Conservation (phyloP, 1,140 invertebrate species). For the Trissolcus basalis region DNA sequence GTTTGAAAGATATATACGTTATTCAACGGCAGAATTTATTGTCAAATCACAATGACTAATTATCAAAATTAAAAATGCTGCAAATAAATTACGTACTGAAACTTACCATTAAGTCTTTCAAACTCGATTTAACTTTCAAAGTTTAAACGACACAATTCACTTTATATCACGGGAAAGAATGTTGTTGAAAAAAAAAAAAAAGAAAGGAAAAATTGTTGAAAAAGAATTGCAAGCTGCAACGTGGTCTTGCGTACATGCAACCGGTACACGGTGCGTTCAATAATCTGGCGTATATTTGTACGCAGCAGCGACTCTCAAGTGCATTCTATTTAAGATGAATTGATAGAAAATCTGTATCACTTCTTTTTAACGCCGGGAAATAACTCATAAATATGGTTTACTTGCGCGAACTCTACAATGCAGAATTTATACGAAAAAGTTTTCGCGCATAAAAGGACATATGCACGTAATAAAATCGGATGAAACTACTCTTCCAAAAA, state of each 20-base stretch:
- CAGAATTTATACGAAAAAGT: no score
- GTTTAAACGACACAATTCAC: no score
- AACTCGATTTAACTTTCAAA: no score
- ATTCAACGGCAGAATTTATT: no score
- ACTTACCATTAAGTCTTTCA: no score
- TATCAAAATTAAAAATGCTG: no score
- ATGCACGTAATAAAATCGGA: not conserved
- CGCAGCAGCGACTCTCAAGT: conserved; percentile 53
- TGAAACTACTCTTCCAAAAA: not conserved
- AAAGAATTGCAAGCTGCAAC: not conserved
- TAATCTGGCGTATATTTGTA: conserved; percentile 50
- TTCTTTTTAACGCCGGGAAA: conserved; percentile 49
- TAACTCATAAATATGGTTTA: conserved; percentile 47
- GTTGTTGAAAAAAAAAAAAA: not conserved
- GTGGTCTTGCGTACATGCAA: conserved; percentile 28
- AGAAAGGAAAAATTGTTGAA: not conserved
- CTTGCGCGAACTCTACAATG: conserved; percentile 25
- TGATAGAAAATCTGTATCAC: conserved; percentile 50
- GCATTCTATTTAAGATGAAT: conserved; percentile 59
- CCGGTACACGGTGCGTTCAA: conserved; percentile 44
- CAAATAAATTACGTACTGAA: no score
- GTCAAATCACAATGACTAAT: no score
- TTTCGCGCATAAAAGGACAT: no score
- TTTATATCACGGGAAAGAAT: not conserved
- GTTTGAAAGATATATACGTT: no score